These are phyloP conservation scores for Phyllostomus hastatus DNA, from an alignment of 2,113 vertebrate species.

Conservation along the genomic window DNA sequence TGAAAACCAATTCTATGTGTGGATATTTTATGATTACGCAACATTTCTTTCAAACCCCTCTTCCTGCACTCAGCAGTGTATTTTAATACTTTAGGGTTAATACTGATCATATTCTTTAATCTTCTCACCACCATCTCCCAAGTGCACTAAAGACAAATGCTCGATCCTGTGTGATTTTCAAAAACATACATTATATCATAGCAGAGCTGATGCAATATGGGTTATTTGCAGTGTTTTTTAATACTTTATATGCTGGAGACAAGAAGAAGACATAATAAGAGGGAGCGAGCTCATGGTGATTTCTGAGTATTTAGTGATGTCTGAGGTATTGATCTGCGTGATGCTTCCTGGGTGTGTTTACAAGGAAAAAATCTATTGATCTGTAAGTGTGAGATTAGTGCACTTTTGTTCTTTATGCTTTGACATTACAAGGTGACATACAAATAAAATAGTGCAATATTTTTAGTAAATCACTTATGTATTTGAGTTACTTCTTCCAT, in stretches of 20 bases:
- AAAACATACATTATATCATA: neutral
- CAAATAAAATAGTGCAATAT: neutral
- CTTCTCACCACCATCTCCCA: conserved; percentile 38
- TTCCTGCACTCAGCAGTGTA: neutral
- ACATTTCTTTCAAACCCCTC: conserved; percentile 61
- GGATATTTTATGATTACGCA: conserved; percentile 50
- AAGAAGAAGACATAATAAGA: neutral
- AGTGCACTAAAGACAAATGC: rapidly evolving
- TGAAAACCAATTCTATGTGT: neutral
- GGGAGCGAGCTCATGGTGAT: neutral
- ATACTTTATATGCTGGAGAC: neutral
- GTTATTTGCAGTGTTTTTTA: neutral
- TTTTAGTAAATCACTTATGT: neutral
- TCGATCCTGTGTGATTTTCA: neutral
- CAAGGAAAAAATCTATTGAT: neutral
- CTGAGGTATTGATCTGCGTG: neutral
- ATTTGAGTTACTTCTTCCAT: neutral
- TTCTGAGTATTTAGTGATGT: neutral
- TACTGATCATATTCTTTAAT: conserved; percentile 50
- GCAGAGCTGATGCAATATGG: neutral
- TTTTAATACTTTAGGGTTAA: conserved; percentile 54
- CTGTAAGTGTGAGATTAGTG: neutral
- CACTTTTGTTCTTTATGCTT: neutral
- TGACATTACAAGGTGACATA: neutral
- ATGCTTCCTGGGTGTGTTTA: neutral